A percentile compares a stretch with the other conserved stretches of the same genome.
Evolutionary conservation across 2,113 vertebrate species (phyloP).

Genomic region (Saimiri boliviensis): DNA sequence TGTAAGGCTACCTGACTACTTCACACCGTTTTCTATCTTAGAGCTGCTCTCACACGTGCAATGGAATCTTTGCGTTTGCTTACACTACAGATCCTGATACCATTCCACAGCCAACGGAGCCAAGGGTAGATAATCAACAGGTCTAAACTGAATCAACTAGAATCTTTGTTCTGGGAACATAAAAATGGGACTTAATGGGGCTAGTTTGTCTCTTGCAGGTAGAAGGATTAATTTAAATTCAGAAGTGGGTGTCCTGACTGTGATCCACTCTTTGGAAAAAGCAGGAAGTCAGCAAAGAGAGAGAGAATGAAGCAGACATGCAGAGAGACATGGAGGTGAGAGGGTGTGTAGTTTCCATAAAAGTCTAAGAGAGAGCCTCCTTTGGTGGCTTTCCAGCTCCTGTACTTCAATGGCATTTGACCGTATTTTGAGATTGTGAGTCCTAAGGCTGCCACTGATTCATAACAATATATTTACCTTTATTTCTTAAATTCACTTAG

Average conservation of each 20-base stretch:
- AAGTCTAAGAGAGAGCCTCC: not conserved
- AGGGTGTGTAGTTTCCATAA: not conserved
- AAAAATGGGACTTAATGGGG: not conserved
- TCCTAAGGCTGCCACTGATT: not conserved
- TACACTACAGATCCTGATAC: not conserved
- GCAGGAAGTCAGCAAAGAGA: not conserved
- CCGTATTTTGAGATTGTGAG: not conserved
- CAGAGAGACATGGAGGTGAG: not conserved
- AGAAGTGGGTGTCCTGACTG: not conserved
- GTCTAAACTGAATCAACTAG: not conserved
- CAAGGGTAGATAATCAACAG: not conserved
- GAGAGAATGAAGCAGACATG: not conserved
- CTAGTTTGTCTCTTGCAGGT: not conserved
- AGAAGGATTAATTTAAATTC: not conserved
- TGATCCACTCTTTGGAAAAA: not conserved
- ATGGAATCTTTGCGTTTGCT: not conserved
- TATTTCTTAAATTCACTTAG: conserved; percentile 40
- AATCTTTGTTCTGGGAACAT: not conserved
- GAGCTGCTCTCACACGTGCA: not conserved
- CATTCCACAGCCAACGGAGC: not conserved
- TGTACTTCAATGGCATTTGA: not conserved
- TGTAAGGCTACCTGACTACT: not conserved
- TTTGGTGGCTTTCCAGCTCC: not conserved
- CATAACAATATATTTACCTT: not conserved
- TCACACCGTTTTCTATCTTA: not conserved